Evolutionary conservation across 2,113 vertebrate genomes (phyloP).

Genomic region (Tupaia tana): DNA sequence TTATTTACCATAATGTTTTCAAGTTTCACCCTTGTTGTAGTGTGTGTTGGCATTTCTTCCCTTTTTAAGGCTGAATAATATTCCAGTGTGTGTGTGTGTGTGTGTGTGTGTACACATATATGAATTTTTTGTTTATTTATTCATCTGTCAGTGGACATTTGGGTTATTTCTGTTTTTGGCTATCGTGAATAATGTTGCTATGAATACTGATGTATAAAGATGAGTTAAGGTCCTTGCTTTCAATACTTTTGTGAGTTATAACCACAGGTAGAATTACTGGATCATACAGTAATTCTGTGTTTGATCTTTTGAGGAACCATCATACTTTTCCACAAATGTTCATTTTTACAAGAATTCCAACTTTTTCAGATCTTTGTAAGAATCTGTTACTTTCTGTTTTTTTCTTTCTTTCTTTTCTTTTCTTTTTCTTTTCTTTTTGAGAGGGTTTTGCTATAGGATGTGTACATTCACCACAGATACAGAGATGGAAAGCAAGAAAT

Average conservation of each 20-base stretch:
- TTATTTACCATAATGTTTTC: not conserved
- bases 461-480: no score
- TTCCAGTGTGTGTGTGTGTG: not conserved
- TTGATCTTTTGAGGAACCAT: not conserved
- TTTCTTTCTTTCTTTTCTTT: not conserved
- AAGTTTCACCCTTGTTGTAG: not conserved
- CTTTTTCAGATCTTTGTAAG: conserved; percentile 11
- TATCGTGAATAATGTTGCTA: not conserved
- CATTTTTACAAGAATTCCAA: not conserved
- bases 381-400: not conserved
- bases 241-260: not conserved
- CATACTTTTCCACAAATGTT: not conserved
- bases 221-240: not conserved
- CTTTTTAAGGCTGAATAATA: not conserved
- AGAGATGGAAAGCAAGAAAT: no score
- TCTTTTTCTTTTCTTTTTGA: no score
- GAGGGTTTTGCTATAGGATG: no score
- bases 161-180: not conserved
- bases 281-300: not conserved
- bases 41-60: not conserved
- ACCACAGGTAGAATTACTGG: not conserved
- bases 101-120: no score
- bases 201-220: not conserved
- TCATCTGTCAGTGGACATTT: not conserved
- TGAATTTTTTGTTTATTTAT: not conserved